Evolutionary conservation across 2,113 vertebrate species (phyloP).

Genomic region (Craseonycteris thonglongyai): DNA sequence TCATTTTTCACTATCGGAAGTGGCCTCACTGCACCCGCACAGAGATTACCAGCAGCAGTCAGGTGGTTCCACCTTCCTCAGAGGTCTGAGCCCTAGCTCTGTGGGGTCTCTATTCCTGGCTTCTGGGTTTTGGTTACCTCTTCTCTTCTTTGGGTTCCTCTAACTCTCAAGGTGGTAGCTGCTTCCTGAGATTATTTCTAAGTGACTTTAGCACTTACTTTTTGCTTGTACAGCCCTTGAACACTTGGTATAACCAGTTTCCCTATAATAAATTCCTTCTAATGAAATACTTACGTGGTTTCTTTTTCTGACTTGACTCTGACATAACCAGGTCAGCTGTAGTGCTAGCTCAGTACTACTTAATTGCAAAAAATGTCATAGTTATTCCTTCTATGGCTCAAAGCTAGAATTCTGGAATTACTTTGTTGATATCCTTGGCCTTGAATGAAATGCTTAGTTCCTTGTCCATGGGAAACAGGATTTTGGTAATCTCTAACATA

Average conservation of each 20-base stretch:
- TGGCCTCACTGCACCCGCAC: neutral
- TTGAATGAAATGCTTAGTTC: neutral
- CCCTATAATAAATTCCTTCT: neutral
- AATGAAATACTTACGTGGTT: neutral
- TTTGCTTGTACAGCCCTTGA: neutral
- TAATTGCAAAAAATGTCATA: neutral
- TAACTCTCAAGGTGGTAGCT: neutral
- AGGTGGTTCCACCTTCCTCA: neutral
- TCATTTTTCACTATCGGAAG: neutral
- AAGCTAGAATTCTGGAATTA: neutral
- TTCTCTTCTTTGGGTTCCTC: neutral
- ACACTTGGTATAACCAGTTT: neutral
- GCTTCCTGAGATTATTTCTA: neutral
- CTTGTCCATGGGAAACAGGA: neutral
- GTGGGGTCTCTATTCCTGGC: neutral
- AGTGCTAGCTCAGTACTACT: neutral
- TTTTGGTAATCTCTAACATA: neutral
- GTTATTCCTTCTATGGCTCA: neutral
- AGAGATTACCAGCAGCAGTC: neutral
- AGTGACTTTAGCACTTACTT: neutral
- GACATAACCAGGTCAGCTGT: neutral
- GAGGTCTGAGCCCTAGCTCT: neutral
- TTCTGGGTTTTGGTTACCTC: neutral
- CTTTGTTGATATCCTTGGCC: neutral
- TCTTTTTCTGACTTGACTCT: neutral